Evolutionary conservation across 1,140 invertebrate species (phyloP), one percentile per base, ranked within the genome.

Genomic region (Brachionus asplanchnoidis): DNA sequence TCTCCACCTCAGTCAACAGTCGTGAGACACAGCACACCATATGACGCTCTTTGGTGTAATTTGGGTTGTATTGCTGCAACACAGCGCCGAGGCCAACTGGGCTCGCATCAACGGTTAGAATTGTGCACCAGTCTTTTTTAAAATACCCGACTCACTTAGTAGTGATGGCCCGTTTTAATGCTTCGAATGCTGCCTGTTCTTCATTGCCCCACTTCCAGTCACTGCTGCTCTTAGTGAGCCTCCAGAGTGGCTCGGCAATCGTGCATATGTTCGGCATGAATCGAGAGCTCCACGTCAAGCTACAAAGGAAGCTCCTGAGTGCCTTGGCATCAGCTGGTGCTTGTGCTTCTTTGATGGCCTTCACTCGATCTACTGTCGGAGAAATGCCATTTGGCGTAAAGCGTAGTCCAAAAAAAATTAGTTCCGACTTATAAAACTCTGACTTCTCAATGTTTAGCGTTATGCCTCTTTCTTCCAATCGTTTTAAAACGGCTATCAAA

Each of bases 41-140:
- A 2, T 26, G 20, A 26, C 28, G 17, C 90, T 36, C 36, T 36
- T 11, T 73, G 56, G 36, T 56, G 65, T 68, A 32, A 14, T 2
- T 28, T 11, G 70, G 70, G 17, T 68, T 26, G 1, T 83, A 75
- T 75, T 91, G 90, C 17, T 86, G 85, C 12, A 92, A 36, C 1
- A 92, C 89, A 1, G 89, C 90, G 12, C 90, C 89, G 7, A 91
- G 26, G 0, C 89, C 90, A 70, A 86, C 86, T 6, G 87, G 85
- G 28, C 86, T 88, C 12, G 90, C 85, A 56, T 86, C 84, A 2
- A 40, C 73, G 9, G 28, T 14, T 23, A 77, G 12, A 40, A 8
- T 42, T 3, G 26, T 53, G 9, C 20, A 40, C 73, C 73, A 77
- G 11, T 77, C 20, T 1, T 2, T 14, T 23, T 77, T 77, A n/a